Percentiles rank a stretch among this genome's conserved stretches.
phyloP scores from a whole-genome alignment of 2,888 invertebrate genomes.

The Habrosyne pyritoides region DNA sequence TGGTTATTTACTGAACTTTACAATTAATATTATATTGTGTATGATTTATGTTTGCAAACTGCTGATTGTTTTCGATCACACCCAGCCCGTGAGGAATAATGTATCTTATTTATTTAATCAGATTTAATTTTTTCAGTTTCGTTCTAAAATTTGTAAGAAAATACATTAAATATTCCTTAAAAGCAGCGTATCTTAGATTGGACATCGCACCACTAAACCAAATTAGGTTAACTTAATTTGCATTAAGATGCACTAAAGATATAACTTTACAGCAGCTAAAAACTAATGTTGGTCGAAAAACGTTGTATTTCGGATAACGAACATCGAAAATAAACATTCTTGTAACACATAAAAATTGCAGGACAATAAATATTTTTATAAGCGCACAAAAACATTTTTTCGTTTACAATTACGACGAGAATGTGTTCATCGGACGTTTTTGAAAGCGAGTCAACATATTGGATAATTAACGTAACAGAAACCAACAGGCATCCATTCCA shows the following conservation, averaged over 20 bases:
- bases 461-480: constrained; percentile 72
- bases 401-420: constrained; percentile 27
- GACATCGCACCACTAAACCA: background rate
- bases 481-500: constrained; percentile 67
- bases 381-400: constrained; percentile 23
- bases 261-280: background rate
- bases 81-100: too few relatives aligned
- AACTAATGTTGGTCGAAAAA: background rate
- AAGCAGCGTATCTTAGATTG: background rate
- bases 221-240: background rate
- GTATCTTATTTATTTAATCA: too few relatives aligned
- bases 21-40: background rate
- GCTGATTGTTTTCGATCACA: background rate
- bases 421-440: constrained; percentile 50
- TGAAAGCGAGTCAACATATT: constrained; percentile 64
- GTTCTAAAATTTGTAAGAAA: background rate
- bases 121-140: too few relatives aligned
- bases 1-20: background rate
- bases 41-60: background rate
- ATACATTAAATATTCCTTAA: background rate
- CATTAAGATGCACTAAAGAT: background rate
- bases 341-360: constrained; percentile 13
- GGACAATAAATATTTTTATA: constrained; percentile 22
- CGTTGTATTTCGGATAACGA: background rate
- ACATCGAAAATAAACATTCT: background rate